Conservation (phyloP, 2,888 invertebrate species). For the Antheraea assamensis region DNA sequence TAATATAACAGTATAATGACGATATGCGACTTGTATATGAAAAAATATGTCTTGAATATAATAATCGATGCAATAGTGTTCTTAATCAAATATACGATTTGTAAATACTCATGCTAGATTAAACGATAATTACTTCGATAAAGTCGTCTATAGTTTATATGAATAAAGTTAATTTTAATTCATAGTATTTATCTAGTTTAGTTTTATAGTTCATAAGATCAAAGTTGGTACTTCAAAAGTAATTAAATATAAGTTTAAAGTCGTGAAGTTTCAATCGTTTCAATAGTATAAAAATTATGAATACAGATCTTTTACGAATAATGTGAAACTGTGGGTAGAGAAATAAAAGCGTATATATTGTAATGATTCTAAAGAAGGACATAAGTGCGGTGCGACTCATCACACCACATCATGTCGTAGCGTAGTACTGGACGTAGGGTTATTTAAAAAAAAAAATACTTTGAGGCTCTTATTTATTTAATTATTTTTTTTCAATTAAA, state of each 20-base stretch:
- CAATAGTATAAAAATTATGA: not conserved
- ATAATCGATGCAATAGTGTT: not conserved
- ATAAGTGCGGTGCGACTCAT: not conserved
- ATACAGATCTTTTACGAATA: not conserved
- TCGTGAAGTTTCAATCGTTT: not conserved
- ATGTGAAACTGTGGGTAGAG: not conserved
- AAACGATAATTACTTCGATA: not conserved
- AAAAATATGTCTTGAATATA: not conserved
- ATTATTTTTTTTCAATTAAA: not conserved
- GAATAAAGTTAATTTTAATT: slow-evolving; percentile 24
- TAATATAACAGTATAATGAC: not conserved
- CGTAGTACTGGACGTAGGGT: not conserved
- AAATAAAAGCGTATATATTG: not conserved
- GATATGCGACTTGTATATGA: not conserved
- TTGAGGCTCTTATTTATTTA: not conserved
- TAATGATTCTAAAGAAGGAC: not conserved
- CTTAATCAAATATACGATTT: not conserved
- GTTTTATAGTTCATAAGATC: slow-evolving; percentile 30
- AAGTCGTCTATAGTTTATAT: slow-evolving; percentile 16
- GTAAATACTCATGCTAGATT: slow-evolving; percentile 6
- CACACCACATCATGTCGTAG: not conserved
- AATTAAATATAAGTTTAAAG: slow-evolving; percentile 37
- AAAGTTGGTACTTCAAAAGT: slow-evolving; percentile 59
- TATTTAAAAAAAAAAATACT: not conserved
- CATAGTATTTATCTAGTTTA: slow-evolving; percentile 9